A percentile compares a stretch with the other conserved stretches of the same genome.
phyloP scores from a whole-genome alignment of 2,888 invertebrate genomes.

The Pterostichus niger region DNA sequence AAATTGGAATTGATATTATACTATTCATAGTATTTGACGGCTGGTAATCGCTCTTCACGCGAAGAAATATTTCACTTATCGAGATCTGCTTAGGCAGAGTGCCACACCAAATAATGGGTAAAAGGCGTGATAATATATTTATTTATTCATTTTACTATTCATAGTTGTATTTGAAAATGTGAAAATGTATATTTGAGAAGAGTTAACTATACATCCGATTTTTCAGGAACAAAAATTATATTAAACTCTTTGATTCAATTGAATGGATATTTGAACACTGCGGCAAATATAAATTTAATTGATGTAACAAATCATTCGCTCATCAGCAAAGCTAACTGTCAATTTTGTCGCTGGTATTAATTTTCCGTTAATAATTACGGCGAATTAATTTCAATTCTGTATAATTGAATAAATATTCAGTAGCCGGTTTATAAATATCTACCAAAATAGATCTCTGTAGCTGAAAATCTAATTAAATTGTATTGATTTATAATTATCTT shows the following conservation, averaged over 20 bases:
- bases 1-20: too few species aligned
- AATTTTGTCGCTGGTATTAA: slow-evolving; percentile 8
- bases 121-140: too few species aligned
- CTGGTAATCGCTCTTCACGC: too few species aligned
- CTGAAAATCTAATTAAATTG: slow-evolving; percentile 19
- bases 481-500: slow-evolving; percentile 28
- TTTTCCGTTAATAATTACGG: slow-evolving; percentile 30
- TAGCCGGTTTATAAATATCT: not conserved
- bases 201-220: not conserved
- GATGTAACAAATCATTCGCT: slow-evolving; percentile 26
- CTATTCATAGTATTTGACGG: too few species aligned
- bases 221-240: not conserved
- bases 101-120: too few species aligned
- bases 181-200: not conserved
- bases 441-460: not conserved
- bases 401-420: slow-evolving; percentile 14
- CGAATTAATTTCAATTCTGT: not conserved
- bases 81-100: too few species aligned
- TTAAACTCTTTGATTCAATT: not conserved
- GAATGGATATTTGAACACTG: slow-evolving; percentile 15
- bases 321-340: slow-evolving; percentile 27
- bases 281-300: slow-evolving; percentile 33
- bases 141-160: too few species aligned
- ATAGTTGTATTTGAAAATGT: too few species aligned
- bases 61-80: too few species aligned